Evolutionary conservation across 1,140 invertebrate genomes (phyloP).

Genomic region (Anadara kagoshimensis): DNA sequence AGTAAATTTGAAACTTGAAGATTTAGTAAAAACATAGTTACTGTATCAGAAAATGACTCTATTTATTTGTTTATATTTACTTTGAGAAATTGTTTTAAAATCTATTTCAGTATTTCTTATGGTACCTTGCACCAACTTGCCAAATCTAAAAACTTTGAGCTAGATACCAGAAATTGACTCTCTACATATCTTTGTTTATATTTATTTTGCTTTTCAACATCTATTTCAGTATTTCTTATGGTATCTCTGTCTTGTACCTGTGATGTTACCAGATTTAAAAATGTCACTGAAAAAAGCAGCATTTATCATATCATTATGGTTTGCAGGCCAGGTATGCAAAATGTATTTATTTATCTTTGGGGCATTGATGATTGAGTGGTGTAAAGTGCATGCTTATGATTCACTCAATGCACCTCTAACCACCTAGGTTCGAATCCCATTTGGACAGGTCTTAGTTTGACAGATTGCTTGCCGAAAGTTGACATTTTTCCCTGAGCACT

Average conservation of each 20-base stretch:
- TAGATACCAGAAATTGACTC: neutral
- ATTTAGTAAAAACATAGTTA: neutral
- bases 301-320: conserved; percentile 80
- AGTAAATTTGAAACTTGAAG: no score
- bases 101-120: neutral
- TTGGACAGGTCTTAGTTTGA: neutral
- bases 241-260: conserved; percentile 91
- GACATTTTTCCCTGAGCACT: neutral
- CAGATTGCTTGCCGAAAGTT: neutral
- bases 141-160: no score
- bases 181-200: neutral
- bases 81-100: neutral
- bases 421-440: neutral
- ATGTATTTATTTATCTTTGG: neutral
- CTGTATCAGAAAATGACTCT: neutral
- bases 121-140: no score
- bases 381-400: neutral
- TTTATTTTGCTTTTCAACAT: neutral
- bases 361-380: neutral
- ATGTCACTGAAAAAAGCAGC: conserved; percentile 61
- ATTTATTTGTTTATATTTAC: neutral
- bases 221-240: conserved; percentile 95
- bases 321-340: conserved; percentile 79
- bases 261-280: conserved; percentile 77
- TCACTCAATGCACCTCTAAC: neutral